Conservation (phyloP, 2,113 vertebrate species). For the Orycteropus afer region DNA sequence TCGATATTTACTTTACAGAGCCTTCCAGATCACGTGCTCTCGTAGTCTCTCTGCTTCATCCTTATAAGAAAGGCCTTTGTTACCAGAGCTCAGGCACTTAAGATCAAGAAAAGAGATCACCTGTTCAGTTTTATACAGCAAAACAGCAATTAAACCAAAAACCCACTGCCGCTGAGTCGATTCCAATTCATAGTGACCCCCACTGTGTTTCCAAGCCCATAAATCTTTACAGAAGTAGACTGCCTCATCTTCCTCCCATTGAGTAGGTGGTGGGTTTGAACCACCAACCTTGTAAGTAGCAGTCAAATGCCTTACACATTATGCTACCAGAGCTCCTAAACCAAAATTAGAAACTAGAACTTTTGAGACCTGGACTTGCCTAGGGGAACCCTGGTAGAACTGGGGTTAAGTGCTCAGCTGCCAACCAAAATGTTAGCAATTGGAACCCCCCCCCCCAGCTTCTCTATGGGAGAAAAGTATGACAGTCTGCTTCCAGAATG, state of each 20-base stretch:
- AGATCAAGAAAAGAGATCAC: not conserved
- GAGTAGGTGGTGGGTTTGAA: no score
- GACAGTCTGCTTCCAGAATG: not conserved
- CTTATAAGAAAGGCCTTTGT: not conserved
- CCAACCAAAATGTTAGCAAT: not conserved
- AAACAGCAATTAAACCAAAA: slow-evolving; percentile 29
- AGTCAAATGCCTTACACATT: no score
- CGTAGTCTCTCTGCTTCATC: not conserved
- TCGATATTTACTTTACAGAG: not conserved
- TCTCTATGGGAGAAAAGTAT: not conserved
- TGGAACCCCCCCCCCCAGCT: not conserved
- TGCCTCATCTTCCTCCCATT: no score
- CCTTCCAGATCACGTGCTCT: not conserved
- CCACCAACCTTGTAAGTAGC: no score
- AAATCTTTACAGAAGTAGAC: no score
- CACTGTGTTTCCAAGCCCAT: no score
- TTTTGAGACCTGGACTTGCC: not conserved
- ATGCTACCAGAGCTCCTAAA: no score
- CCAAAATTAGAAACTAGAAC: slow-evolving; percentile 24
- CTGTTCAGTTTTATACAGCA: not conserved
- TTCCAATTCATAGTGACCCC: no score
- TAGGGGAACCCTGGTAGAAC: not conserved
- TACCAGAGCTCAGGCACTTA: not conserved
- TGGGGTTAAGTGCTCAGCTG: not conserved
- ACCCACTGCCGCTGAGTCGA: no score